Base-by-base conservation (phyloP, 2,888 invertebrate species). In the Eupithecia inturbata region DNA sequence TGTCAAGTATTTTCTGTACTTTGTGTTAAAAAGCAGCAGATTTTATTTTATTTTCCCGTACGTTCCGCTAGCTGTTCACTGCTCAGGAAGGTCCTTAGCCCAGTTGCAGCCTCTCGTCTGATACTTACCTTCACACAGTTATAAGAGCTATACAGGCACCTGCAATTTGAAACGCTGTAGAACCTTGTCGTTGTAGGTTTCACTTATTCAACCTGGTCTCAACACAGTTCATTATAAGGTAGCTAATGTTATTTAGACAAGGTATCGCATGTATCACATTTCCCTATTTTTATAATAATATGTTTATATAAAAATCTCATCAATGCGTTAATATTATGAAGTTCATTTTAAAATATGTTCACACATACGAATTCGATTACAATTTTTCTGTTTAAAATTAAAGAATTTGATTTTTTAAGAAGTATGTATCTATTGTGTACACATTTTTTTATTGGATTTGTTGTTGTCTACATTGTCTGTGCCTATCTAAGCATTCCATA, bases 71-170 rank as follows among this genome's bases (percentile, higher is more conserved):
- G 57, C 26, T 12, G 57, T 12, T 57, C 57, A 5, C 26, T 57
- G 26, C 57, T 53, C 53, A 12, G 57, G 12, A 26, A 57, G 26
- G 57, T 57, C 57, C 57, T 57, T 57, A 57, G 22, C 57, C 26
- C 57, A 57, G 57, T 57, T 57, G 57, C 57, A 14, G 57, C 57
- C 57, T 57, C 57, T 57, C 14, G 57, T 57, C 57, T 26, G 57
- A 12, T 57, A 14, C 53, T 57, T 57, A 26, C 26, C 22, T 57
- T 14, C 26, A 57, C 26, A 26, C 26, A 57, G 57, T 57, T 26
- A 57, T 12, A 57, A 57, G 57, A 12, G 26, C 57, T 57, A 14
- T 57, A 57, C 26, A 57, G 26, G 22, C 53, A 26, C 57, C 26
- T 57, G 26, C 14, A 14, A 57, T 57, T 26, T 57, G 4, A 14